A percentile compares a stretch with the other conserved stretches of the same genome.
phyloP scores from a whole-genome alignment of 2,113 vertebrate genomes.

The Spermophilus dauricus region DNA sequence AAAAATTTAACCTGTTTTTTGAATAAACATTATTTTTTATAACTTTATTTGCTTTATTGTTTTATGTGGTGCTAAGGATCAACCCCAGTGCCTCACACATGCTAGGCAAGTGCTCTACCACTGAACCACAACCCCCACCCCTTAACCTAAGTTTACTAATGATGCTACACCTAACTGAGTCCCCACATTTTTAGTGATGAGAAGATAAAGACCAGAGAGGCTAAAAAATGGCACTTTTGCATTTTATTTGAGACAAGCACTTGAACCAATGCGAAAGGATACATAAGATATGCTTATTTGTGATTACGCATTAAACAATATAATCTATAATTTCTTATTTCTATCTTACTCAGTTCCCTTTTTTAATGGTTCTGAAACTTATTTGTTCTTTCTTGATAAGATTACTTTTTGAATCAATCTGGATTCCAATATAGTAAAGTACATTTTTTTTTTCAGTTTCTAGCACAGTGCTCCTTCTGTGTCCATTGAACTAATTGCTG shows the following conservation, averaged over 20 bases:
- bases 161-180: too few relatives aligned
- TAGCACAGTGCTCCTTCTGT: not conserved
- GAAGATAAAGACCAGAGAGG: not conserved
- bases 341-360: constrained; percentile 1
- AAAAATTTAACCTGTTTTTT: not conserved
- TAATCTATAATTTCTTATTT: not conserved
- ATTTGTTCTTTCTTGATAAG: constrained; percentile 11
- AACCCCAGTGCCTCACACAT: too few relatives aligned
- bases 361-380: not conserved
- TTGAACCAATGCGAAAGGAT: not conserved
- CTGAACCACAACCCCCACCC: too few relatives aligned
- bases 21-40: too few relatives aligned
- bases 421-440: not conserved
- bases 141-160: not conserved
- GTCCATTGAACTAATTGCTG: not conserved
- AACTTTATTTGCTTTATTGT: too few relatives aligned
- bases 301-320: constrained; percentile 2
- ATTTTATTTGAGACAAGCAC: not conserved
- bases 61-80: too few relatives aligned
- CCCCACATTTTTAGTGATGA: not conserved
- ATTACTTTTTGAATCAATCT: not conserved
- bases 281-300: not conserved
- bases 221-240: not conserved
- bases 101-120: too few relatives aligned
- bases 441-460: not conserved